These are phyloP conservation scores for Ditula angustiorana DNA, from an alignment of 2,888 invertebrate species.

Conservation along the genomic window DNA sequence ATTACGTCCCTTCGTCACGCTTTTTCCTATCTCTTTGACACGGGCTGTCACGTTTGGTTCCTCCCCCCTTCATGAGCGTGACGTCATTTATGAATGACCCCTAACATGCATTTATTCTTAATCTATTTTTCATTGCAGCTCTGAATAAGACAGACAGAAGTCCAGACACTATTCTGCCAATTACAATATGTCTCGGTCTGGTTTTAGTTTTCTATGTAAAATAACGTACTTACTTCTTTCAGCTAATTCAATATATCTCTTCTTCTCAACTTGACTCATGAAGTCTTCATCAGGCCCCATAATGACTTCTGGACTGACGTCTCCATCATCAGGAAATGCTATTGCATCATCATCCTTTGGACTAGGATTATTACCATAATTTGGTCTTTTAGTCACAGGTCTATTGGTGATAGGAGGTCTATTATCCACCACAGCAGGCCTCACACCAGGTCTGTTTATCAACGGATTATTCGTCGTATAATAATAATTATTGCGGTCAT, in stretches of 20 bases:
- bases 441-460: slow-evolving; percentile 62
- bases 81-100: no score
- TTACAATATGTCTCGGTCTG: no score
- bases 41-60: no score
- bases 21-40: no score
- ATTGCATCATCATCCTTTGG: slow-evolving; percentile 47
- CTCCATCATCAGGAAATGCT: slow-evolving; percentile 42
- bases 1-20: no score
- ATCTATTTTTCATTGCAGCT: no score
- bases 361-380: slow-evolving; percentile 40
- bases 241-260: slow-evolving; percentile 61
- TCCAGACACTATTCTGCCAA: no score
- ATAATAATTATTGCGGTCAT: slow-evolving; percentile 41
- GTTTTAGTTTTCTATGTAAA: no score
- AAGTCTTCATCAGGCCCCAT: slow-evolving; percentile 69
- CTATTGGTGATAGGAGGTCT: slow-evolving; percentile 72
- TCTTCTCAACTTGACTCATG: slow-evolving; percentile 64
- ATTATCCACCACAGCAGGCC: slow-evolving; percentile 58
- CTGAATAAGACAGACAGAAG: no score
- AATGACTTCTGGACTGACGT: slow-evolving; percentile 55
- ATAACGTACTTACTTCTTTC: slow-evolving; percentile 66
- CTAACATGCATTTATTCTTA: no score
- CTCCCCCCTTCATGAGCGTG: no score
- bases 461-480: slow-evolving; percentile 53
- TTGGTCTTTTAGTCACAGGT: slow-evolving; percentile 49